These are phyloP conservation scores for Sebastes fasciatus DNA, from an alignment of 2,113 vertebrate genomes.

Conservation along the genomic window DNA sequence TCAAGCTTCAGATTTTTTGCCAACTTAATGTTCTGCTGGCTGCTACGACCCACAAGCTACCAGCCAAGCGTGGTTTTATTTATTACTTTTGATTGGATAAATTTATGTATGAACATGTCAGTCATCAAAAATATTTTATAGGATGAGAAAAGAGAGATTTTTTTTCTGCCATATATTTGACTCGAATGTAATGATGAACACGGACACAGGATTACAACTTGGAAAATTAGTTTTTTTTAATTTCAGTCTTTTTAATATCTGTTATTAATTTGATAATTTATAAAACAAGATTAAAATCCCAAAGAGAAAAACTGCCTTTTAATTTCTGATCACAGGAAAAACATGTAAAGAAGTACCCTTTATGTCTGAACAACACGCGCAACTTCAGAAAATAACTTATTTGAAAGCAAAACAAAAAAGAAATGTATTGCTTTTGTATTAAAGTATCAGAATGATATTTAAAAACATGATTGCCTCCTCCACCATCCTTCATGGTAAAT, in stretches of 20 bases:
- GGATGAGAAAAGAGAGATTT: too few species aligned
- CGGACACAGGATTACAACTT: too few species aligned
- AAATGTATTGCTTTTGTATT: not conserved
- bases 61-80: not conserved
- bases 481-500: not conserved
- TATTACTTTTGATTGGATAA: not conserved
- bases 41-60: not conserved
- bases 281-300: too few species aligned
- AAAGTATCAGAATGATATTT: not conserved
- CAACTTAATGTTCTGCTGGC: not conserved
- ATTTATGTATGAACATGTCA: not conserved
- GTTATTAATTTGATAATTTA: too few species aligned
- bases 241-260: too few species aligned
- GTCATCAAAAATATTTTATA: not conserved
- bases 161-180: not conserved
- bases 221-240: too few species aligned
- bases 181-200: not conserved
- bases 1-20: not conserved
- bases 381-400: not conserved
- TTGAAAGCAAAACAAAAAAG: not conserved
- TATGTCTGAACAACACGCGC: not conserved
- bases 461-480: not conserved
- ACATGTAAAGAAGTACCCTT: too few species aligned
- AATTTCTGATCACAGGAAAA: not conserved
- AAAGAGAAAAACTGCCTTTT: not conserved